phyloP scores from a whole-genome alignment of 1,140 invertebrate genomes.

The Triops cancriformis region DNA sequence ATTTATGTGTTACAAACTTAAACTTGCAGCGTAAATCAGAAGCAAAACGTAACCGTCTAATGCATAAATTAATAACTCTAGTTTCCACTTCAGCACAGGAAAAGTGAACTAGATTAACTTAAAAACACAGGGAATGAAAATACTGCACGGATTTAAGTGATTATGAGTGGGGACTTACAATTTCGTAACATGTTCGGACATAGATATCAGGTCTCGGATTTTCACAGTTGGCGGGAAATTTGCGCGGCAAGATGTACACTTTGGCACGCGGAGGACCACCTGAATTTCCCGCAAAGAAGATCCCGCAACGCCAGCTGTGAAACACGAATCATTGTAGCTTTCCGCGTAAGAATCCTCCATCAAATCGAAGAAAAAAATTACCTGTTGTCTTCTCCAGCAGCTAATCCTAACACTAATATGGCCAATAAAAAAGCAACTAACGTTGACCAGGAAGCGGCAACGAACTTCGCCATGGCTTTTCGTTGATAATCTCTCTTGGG shows the following conservation, averaged over 20 bases:
- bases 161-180: conserved; percentile 20
- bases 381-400: neutral
- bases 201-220: conserved; percentile 24
- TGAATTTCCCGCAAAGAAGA: conserved; percentile 28
- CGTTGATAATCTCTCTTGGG: too few relatives aligned
- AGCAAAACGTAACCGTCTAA: too few relatives aligned
- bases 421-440: neutral
- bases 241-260: conserved; percentile 26
- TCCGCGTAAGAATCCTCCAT: neutral
- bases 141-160: too few relatives aligned
- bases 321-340: neutral
- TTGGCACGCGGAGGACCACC: conserved; percentile 25
- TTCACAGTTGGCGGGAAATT: conserved; percentile 28
- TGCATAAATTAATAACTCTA: too few relatives aligned
- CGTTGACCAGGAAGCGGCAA: neutral
- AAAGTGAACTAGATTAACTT: conserved; percentile 1
- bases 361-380: neutral
- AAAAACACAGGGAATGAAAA: too few relatives aligned
- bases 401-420: neutral
- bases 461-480: neutral
- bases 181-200: conserved; percentile 26
- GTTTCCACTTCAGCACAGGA: too few relatives aligned
- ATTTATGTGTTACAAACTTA: too few relatives aligned
- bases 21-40: too few relatives aligned
- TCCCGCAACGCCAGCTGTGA: conserved; percentile 27